phyloP scores from a whole-genome alignment of 2,797 vertebrate species.

The Crenuchus spilurus region DNA sequence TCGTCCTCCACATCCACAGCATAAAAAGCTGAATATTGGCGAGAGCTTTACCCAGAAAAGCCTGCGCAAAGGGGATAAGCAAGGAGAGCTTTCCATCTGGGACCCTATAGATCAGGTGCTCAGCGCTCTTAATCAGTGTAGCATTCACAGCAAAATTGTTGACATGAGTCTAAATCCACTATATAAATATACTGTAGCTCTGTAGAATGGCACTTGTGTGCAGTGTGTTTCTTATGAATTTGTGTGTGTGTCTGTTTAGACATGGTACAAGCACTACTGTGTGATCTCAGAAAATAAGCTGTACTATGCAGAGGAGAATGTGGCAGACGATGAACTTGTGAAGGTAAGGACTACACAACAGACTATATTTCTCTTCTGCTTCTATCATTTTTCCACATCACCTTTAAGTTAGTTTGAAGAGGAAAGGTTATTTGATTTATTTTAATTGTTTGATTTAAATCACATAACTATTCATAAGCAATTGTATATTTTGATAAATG shows the following conservation, averaged over 20 bases:
- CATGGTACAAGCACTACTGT: conserved; percentile 93
- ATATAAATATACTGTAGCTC: too few relatives aligned
- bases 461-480: background rate
- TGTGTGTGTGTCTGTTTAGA: conserved; percentile 69
- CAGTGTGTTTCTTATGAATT: conserved; percentile 13
- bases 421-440: too few relatives aligned
- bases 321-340: conserved; percentile 76
- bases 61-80: conserved; percentile 80
- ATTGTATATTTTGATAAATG: background rate
- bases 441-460: background rate
- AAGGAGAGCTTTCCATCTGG: conserved; percentile 95
- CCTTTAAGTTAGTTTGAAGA: too few relatives aligned
- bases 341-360: conserved; percentile 71
- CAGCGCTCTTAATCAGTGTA: background rate
- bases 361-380: background rate
- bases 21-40: conserved; percentile 92
- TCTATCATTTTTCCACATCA: too few relatives aligned
- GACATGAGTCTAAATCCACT: too few relatives aligned
- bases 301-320: conserved; percentile 91
- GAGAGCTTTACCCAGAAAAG: conserved; percentile 80
- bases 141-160: background rate
- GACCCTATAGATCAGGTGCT: conserved; percentile 93
- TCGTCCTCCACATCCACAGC: conserved; percentile 75
- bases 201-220: background rate
- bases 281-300: conserved; percentile 89